phyloP scores from a whole-genome alignment of 2,113 vertebrate species.

The Nymphicus hollandicus region DNA sequence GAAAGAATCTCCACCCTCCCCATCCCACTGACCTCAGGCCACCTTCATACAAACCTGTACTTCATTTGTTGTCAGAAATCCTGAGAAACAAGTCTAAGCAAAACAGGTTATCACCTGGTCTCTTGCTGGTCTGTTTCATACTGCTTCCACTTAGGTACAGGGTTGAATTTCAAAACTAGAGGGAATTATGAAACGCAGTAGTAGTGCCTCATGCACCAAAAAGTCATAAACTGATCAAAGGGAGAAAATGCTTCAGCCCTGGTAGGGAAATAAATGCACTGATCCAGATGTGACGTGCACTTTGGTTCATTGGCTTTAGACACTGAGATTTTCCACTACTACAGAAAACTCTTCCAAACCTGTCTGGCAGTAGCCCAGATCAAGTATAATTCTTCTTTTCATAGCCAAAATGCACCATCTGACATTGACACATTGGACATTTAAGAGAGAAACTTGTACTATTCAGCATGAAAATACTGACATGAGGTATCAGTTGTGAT shows the following conservation, averaged over 20 bases:
- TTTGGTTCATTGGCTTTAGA: background rate
- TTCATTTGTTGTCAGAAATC: constrained; percentile 48
- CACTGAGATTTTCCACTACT: background rate
- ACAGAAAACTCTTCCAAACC: background rate
- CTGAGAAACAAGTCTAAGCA: constrained; percentile 20
- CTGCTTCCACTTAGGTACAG: background rate
- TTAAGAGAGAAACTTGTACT: background rate
- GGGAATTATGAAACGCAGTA: background rate
- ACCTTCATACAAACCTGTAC: constrained; percentile 50
- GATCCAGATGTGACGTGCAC: background rate
- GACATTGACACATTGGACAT: background rate
- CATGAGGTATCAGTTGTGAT: background rate
- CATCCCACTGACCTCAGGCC: constrained; percentile 43
- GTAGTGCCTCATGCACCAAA: background rate
- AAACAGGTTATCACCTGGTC: constrained; percentile 9
- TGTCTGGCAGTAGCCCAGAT: background rate
- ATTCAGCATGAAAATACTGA: background rate
- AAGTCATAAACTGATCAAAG: background rate
- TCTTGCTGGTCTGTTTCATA: background rate
- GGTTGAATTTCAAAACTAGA: background rate
- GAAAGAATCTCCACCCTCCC: constrained; percentile 29
- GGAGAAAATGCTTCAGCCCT: background rate
- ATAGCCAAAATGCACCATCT: background rate
- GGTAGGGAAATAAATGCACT: background rate
- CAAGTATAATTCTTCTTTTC: background rate